These are phyloP conservation scores for Thereva nobilitata DNA, from an alignment of 2,888 invertebrate species.

Conservation along the genomic window DNA sequence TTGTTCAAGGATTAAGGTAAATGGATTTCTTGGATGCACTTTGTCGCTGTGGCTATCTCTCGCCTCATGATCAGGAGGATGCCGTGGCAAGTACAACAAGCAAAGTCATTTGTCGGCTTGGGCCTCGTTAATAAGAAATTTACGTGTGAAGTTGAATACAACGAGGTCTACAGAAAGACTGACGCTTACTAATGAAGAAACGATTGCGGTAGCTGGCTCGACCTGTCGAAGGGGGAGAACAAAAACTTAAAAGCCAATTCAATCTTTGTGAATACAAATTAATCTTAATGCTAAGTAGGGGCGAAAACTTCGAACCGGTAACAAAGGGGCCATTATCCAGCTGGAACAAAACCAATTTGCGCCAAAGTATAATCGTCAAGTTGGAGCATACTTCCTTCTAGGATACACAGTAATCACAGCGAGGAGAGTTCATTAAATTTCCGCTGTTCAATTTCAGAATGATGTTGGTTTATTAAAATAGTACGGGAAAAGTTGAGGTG, in stretches of 20 bases:
- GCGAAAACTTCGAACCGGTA: no score
- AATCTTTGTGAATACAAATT: no score
- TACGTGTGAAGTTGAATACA: slow-evolving; percentile 15
- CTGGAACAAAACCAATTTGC: no score
- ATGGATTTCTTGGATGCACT: slow-evolving; percentile 23
- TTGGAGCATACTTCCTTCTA: no score
- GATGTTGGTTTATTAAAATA: no score
- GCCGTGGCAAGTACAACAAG: slow-evolving; percentile 15
- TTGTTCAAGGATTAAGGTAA: slow-evolving; percentile 26
- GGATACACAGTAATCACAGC: no score
- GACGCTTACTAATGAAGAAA: slow-evolving; percentile 14
- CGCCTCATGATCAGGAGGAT: slow-evolving; percentile 7
- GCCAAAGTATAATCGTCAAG: no score
- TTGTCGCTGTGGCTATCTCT: neutral
- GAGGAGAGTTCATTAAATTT: no score
- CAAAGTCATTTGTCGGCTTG: slow-evolving; percentile 28
- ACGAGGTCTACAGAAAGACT: neutral
- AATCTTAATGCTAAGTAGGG: no score
- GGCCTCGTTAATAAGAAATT: slow-evolving; percentile 28
- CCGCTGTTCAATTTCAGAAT: no score
- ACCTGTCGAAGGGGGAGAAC: slow-evolving; percentile 3
- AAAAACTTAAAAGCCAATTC: neutral
- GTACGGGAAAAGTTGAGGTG: no score
- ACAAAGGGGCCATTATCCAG: no score
- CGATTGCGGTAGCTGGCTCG: slow-evolving; percentile 17